Evolutionary conservation across 2,113 vertebrate genomes (phyloP).

Genomic region (Catharus minimus): DNA sequence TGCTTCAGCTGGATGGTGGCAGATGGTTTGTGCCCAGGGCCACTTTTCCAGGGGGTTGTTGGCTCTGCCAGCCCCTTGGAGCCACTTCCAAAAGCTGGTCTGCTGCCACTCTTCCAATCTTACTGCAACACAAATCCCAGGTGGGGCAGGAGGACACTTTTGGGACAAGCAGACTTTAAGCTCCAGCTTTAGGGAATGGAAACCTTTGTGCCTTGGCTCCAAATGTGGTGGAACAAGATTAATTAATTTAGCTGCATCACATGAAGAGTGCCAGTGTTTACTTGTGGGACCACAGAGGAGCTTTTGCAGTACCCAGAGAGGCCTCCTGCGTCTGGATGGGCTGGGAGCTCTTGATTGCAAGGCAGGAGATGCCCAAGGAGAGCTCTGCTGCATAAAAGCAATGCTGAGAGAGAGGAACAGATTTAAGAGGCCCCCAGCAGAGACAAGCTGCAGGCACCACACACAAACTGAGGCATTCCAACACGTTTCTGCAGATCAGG

Average conservation of each 20-base stretch:
- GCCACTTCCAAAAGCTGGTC: background rate
- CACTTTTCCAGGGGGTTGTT: background rate
- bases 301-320: background rate
- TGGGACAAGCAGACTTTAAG: background rate
- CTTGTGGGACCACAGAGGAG: constrained; percentile 18
- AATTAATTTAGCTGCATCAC: background rate
- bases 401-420: background rate
- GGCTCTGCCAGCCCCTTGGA: background rate
- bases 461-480: background rate
- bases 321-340: background rate
- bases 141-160: background rate
- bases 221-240: background rate
- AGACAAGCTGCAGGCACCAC: background rate
- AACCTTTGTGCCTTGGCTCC: background rate
- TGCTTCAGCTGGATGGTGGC: background rate
- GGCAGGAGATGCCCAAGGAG: constrained; percentile 17
- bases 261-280: background rate
- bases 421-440: background rate
- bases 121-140: background rate
- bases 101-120: background rate
- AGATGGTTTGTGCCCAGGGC: background rate
- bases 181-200: background rate
- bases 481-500: background rate
- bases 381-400: background rate
- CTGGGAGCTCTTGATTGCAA: constrained; percentile 9